Evolutionary conservation across 1,140 invertebrate genomes (phyloP), one percentile per base, ranked within the genome.

Genomic region (Physella acuta): DNA sequence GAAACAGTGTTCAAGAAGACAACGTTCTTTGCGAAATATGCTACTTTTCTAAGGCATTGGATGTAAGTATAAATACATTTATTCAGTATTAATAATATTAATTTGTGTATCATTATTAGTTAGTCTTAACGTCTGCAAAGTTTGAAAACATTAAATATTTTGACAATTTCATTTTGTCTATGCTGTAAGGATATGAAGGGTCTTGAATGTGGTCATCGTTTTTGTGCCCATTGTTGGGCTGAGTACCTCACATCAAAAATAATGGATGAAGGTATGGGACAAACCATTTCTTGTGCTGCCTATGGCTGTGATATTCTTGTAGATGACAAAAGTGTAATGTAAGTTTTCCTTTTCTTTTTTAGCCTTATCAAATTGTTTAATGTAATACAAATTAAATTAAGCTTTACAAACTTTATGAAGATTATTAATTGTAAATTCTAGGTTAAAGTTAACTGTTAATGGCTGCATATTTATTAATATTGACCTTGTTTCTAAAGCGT

Each of bases 171-270:
- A 44, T 44, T 44, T 44, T 44, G 8, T 44, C 20, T 11, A 8
- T 44, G 8, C 39, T 44, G 39, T 44, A 62, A 97, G 94, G 90
- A 93, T 86, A 96, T 98, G 94, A 94, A 94, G 68, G 95, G 95
- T 11, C 86, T 98, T 70, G 94, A 97, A 85, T 99, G 97, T 88
- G 94, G 94, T 52, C 97, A 99, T 87, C 89, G 92, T 60, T 99
- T 98, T 86, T 99, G 97, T 86, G 91, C 90, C 61, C 89, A 90
- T 65, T 99, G 97, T 83, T 99, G 96, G 96, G 91, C 90, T 76
- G 93, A 95, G 87, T 99, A 99, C 90, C 88, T 99, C 72, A 97
- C 94, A 52, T 97, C 95, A 52, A 98, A 99, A 89, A 98, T 99
- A 74, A 94, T 98, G 90, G 93, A 97, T 85, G 95, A 98, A 87